These are phyloP conservation scores for Microplitis mediator DNA, from an alignment of 1,140 invertebrate species.

Conservation along the genomic window DNA sequence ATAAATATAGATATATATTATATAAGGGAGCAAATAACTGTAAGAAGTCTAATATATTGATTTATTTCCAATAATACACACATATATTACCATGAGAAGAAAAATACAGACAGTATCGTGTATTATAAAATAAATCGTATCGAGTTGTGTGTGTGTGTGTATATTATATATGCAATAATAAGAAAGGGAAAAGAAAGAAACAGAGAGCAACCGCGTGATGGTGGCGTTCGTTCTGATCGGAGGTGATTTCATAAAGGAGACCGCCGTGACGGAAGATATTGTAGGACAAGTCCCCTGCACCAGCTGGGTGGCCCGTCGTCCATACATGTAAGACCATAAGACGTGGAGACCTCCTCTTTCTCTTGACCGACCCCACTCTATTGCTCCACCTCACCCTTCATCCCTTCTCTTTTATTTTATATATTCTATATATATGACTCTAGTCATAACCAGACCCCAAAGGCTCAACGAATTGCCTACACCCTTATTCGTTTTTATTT, in stretches of 20 bases:
- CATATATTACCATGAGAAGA: too few species aligned
- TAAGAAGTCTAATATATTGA: too few species aligned
- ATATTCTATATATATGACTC: too few species aligned
- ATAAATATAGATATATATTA: too few species aligned
- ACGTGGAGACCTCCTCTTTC: constrained; percentile 8
- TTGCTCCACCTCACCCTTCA: neutral
- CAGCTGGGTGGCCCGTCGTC: constrained; percentile 53
- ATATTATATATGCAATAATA: neutral
- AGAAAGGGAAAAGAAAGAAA: constrained; percentile 38
- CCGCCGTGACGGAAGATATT: constrained; percentile 61
- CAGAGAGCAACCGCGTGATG: constrained; percentile 33
- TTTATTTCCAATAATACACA: too few species aligned
- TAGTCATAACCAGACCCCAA: neutral
- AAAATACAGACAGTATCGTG: neutral
- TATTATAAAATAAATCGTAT: neutral
- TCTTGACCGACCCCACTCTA: neutral
- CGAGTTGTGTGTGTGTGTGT: neutral
- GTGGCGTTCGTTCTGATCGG: constrained; percentile 50
- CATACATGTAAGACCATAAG: constrained; percentile 29
- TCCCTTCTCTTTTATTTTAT: too few species aligned
- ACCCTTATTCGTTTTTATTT: neutral
- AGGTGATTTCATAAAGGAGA: constrained; percentile 58
- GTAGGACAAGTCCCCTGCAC: constrained; percentile 56
- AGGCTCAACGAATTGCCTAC: neutral
- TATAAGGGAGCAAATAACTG: too few species aligned